These are phyloP conservation scores for Globicephala melas DNA, from an alignment of 2,113 vertebrate species.

Conservation along the genomic window DNA sequence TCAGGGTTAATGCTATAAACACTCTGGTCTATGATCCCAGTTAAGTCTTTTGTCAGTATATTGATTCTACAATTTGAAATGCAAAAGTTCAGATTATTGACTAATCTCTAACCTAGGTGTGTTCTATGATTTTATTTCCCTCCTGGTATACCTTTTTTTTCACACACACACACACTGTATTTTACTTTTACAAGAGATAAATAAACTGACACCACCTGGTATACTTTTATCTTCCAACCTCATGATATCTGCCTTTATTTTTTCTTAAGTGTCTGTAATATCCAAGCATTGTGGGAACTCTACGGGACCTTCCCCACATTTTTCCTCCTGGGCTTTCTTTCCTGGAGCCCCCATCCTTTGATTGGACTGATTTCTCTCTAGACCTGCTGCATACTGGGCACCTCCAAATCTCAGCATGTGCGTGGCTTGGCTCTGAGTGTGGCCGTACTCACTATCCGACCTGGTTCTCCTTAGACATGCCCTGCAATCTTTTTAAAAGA, in stretches of 20 bases:
- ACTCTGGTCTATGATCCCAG: background rate
- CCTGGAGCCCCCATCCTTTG: background rate
- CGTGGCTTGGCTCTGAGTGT: background rate
- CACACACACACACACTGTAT: no score
- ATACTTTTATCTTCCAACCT: background rate
- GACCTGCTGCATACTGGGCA: accelerated
- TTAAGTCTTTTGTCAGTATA: background rate
- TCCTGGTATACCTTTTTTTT: background rate
- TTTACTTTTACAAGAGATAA: no score
- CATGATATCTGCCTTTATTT: background rate
- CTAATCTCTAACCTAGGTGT: background rate
- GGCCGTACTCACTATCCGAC: background rate
- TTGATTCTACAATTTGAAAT: background rate
- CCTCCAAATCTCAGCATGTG: background rate
- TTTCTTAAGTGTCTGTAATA: background rate
- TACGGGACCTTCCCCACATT: background rate
- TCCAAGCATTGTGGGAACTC: background rate
- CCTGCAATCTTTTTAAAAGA: background rate
- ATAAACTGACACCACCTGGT: background rate
- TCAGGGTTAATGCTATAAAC: background rate
- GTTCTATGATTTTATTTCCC: background rate
- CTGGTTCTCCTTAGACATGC: background rate
- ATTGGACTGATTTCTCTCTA: background rate
- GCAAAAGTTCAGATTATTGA: background rate
- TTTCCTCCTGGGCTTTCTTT: background rate